Evolutionary conservation across 2,113 vertebrate genomes (phyloP).

Genomic region (Chrysochloris asiatica): DNA sequence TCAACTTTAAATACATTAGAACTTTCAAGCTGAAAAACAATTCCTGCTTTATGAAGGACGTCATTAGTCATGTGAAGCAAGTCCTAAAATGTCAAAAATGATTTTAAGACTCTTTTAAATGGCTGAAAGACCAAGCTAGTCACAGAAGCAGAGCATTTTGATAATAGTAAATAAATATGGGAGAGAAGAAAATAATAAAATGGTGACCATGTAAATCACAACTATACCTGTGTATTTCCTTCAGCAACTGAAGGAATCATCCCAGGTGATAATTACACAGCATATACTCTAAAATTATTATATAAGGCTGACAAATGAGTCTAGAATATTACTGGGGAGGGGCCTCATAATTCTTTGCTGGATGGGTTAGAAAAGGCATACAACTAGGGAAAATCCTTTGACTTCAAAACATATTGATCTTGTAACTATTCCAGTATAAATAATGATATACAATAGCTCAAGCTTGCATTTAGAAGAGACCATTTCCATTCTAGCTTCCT

Average conservation of each 20-base stretch:
- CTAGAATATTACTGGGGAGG: too few species aligned
- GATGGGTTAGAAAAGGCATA: conserved; percentile 41
- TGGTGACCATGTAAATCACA: conserved; percentile 48
- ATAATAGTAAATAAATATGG: conserved; percentile 30
- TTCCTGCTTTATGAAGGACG: conserved; percentile 14
- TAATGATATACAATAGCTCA: conserved; percentile 15
- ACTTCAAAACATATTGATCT: conserved; percentile 64
- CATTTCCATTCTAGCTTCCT: conserved; percentile 41
- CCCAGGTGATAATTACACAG: conserved; percentile 38
- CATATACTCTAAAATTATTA: too few species aligned
- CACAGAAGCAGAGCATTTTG: conserved; percentile 58
- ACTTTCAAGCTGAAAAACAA: conserved; percentile 45
- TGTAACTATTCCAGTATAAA: background rate
- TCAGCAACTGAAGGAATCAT: conserved; percentile 54
- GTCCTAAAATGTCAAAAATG: conserved; percentile 72
- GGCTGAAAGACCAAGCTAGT: background rate
- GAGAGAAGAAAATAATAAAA: conserved; percentile 22
- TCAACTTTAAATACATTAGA: conserved; percentile 60
- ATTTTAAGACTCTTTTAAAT: conserved; percentile 65
- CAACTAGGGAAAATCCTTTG: too few species aligned
- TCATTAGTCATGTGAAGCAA: conserved; percentile 54
- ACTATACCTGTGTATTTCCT: conserved; percentile 52
- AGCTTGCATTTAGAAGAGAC: conserved; percentile 48
- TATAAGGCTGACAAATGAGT: too few species aligned
- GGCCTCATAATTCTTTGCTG: too few species aligned